Percentiles rank a stretch among this genome's conserved stretches.
Conservation (phyloP, 2,797 vertebrate species). For the Acanthornis magna region DNA sequence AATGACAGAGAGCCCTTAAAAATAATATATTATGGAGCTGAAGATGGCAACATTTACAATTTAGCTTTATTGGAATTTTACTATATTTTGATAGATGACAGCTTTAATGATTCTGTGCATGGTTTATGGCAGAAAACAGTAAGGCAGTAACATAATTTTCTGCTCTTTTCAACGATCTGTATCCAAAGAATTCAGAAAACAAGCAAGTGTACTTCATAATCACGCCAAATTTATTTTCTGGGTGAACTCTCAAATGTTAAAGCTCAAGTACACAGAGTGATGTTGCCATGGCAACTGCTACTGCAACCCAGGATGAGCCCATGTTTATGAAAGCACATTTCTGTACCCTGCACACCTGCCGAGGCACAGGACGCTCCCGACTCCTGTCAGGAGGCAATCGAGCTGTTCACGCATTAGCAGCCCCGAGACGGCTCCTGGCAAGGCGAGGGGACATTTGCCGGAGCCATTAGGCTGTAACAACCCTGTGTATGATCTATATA, state of each 20-base stretch:
- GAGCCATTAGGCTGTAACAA: not conserved
- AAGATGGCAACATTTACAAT: constrained; percentile 29
- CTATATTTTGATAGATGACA: constrained; percentile 47
- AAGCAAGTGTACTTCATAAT: constrained; percentile 17
- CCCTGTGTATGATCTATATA: accelerated
- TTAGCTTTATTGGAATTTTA: constrained; percentile 33
- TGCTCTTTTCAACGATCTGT: not conserved
- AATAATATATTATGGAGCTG: constrained; percentile 8
- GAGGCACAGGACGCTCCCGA: not conserved
- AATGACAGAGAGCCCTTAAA: not conserved
- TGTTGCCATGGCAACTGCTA: constrained; percentile 43
- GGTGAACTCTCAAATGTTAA: constrained; percentile 53
- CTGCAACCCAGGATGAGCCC: not conserved
- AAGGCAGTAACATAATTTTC: constrained; percentile 13
- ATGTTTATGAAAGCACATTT: not conserved
- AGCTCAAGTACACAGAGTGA: constrained; percentile 49
- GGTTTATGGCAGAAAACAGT: constrained; percentile 26
- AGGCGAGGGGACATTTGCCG: not conserved
- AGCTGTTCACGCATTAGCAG: accelerated
- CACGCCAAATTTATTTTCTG: constrained; percentile 59
- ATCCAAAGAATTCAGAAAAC: constrained; percentile 34
- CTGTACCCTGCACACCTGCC: not conserved
- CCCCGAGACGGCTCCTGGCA: not conserved
- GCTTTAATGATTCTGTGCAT: constrained; percentile 31
- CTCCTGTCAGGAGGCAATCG: not conserved